Base-by-base conservation (phyloP, 2,113 vertebrate genomes). In the Ammodramus savannarum region DNA sequence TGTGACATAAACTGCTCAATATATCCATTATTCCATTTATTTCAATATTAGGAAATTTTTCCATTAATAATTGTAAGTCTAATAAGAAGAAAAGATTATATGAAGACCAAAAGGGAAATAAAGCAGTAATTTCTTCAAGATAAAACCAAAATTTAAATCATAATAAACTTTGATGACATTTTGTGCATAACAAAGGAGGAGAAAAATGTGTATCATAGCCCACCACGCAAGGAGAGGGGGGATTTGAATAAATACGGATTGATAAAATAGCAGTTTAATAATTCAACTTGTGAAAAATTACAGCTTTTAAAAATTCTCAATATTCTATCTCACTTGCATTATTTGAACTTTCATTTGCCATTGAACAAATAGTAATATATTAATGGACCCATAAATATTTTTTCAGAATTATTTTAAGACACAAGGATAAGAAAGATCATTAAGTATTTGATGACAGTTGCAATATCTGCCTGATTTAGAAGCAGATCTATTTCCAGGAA, bases 311-410 rank as follows among this genome's bases (percentile, higher is more conserved):
- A 94, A 78, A 78, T 79, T 94, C 55, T 92, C 80, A 46, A 10
- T 72, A 84, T 96, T 92, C 72, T 92, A 7, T 29, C n/a, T 62
- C 57, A 65, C 38, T 89, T 94, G 44, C 68, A 86, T 84, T 94
- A 91, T 87, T 91, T 95, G 95, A 94, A 93, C 34, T 78, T 92
- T 85, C 65, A 74, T 95, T 89, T 97, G 68, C 80, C 81, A 91
- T 44, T 72, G 34, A 95, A 71, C n/a, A 96, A 95, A 96, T 82
- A 95, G 75, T 38, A 74, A 62, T 68, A 41, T 34, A 72, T 43
- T 92, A 91, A 93, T 91, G 68, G 86, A 81, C 17, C 58, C 26
- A 93, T 93, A 94, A 91, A 89, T 95, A 57, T 92, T 89, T 83
- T 52, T 86, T 72, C 77, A 66, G 80, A 73, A 95, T 87, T 91